Evolutionary conservation across 2,113 vertebrate species (phyloP), one percentile per base, ranked within the genome.

Genomic region (Plotosus lineatus): DNA sequence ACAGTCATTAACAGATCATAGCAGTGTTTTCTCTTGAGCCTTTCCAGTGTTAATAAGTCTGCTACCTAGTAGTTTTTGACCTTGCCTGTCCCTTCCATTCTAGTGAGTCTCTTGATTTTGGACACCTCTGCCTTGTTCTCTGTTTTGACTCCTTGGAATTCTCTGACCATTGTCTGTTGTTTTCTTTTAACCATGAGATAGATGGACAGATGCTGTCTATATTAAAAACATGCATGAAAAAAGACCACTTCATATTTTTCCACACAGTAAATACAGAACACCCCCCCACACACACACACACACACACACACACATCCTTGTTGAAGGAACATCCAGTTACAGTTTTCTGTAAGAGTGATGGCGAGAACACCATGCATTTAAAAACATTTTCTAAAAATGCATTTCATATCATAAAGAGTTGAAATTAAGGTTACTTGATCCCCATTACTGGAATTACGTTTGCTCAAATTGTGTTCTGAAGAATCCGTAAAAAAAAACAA

Each of bases 201-300:
- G n/a, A n/a, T n/a, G n/a, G n/a, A n/a, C n/a, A n/a, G n/a, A n/a
- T n/a, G n/a, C n/a, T n/a, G n/a, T n/a, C n/a, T n/a, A n/a, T n/a
- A n/a, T n/a, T n/a, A n/a, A n/a, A 68, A 78, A 40, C 48, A 68
- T 42, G 21, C 33, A 68, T 21, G 21, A 42, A 38, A 68, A 68
- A 55, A 40, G 1, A 19, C 19, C 36, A 51, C 23, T 68, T 66
- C 7, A 68, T 68, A n/a, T 12, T 68, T 33, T 23, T 6, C 31
- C 26, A 40, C 7, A 21, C n/a, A 60, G 23, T 56, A 28, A 42
- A 46, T 60, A n/a, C 11, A 60, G 8, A 14, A 6, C 44, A 46
- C 44, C 1, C 55, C n/a, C 56, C 28, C 56, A 60, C 56, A 31
- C 55, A 58, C 55, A 28, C 55, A 58, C 55, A 28, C 55, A 58